These are phyloP conservation scores for Drosophila erecta DNA, from an alignment of 1,140 invertebrate species.

Conservation along the genomic window DNA sequence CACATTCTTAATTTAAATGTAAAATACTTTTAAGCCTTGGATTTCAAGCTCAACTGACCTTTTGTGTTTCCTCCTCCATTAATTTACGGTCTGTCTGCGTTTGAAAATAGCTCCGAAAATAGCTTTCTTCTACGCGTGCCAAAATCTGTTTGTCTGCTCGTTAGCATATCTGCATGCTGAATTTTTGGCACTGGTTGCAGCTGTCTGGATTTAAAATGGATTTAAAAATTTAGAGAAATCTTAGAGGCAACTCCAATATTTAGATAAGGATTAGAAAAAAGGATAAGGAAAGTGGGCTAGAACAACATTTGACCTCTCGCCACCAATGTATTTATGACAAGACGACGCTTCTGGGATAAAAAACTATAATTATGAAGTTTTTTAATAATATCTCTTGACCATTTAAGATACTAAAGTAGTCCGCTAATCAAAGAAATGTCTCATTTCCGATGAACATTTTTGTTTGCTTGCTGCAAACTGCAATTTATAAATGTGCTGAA, in stretches of 20 bases:
- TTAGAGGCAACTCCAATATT: no score
- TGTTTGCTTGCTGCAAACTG: slow-evolving; percentile 18
- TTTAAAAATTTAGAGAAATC: no score
- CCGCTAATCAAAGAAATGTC: background rate
- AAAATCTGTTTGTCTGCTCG: slow-evolving; percentile 49
- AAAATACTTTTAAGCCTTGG: background rate
- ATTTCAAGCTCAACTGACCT: slow-evolving; percentile 20
- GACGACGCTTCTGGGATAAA: no score
- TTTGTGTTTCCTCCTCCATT: slow-evolving; percentile 11
- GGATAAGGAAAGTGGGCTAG: no score
- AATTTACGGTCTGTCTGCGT: slow-evolving; percentile 49
- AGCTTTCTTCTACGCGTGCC: slow-evolving; percentile 46
- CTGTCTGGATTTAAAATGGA: no score
- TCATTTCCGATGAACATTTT: slow-evolving; percentile 29
- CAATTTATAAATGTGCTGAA: slow-evolving; percentile 37
- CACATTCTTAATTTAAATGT: background rate
- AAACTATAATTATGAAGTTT: no score
- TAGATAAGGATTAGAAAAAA: background rate
- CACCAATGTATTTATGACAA: no score
- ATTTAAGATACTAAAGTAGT: no score
- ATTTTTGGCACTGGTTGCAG: slow-evolving; percentile 31
- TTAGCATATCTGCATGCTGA: slow-evolving; percentile 35
- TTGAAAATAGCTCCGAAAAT: slow-evolving; percentile 41
- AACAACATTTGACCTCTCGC: no score
- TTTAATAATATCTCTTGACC: no score